These are phyloP conservation scores for Amphipoea lucens DNA, from an alignment of 2,888 invertebrate species.

Conservation along the genomic window DNA sequence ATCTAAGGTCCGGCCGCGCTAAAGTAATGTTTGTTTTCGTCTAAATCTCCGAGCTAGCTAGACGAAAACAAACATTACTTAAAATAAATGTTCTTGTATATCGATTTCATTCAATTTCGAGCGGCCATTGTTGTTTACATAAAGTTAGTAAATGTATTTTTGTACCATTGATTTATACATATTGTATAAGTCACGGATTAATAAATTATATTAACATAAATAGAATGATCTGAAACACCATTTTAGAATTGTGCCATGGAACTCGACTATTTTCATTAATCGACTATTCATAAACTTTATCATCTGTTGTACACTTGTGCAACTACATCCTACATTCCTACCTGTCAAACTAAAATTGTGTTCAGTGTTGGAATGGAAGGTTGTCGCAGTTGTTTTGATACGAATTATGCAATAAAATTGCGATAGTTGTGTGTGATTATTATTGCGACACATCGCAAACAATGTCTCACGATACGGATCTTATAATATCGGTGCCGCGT, in stretches of 20 bases:
- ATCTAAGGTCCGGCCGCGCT: too few relatives aligned
- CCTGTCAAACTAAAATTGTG: constrained; percentile 44
- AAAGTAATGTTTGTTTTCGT: too few relatives aligned
- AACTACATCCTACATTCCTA: neutral
- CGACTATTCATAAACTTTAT: neutral
- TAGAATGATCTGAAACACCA: neutral
- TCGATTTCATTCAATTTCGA: too few relatives aligned
- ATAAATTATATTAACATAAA: neutral
- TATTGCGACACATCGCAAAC: constrained; percentile 72
- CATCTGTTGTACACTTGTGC: constrained; percentile 9
- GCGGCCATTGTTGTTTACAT: too few relatives aligned
- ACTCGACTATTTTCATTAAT: neutral
- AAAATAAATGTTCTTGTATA: too few relatives aligned
- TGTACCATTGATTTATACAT: too few relatives aligned
- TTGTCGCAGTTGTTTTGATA: constrained; percentile 79
- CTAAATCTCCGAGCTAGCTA: too few relatives aligned
- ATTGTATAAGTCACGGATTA: neutral
- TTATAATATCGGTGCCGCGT: constrained; percentile 85
- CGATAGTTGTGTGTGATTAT: constrained; percentile 75
- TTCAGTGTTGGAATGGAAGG: constrained; percentile 66
- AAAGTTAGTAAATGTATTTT: too few relatives aligned
- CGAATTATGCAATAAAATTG: constrained; percentile 84
- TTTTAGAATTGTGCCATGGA: neutral
- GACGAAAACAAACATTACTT: too few relatives aligned
- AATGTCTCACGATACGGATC: constrained; percentile 87